Evolutionary conservation across 1,140 invertebrate genomes (phyloP), one percentile per base, ranked within the genome.

Genomic region (Rhysida immarginata): DNA sequence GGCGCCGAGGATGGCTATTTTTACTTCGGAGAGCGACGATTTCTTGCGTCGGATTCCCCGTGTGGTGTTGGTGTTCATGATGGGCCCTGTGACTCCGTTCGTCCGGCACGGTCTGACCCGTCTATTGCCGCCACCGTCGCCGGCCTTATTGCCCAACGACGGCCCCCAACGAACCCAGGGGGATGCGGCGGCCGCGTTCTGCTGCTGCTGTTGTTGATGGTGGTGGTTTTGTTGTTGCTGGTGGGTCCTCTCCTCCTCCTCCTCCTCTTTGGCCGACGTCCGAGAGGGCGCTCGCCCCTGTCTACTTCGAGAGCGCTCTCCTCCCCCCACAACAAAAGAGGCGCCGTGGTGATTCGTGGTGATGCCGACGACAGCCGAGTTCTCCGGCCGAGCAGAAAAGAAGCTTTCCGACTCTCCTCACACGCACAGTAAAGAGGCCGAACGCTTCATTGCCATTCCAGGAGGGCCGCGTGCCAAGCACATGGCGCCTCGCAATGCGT

Each of bases 11-110:
- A 91, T 84, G 20, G 84, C 85, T 48, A 92, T 82, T 74, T 90
- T 90, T 54, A 91, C 83, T 75, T 91, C 87, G 56, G 84, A 82
- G 23, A 91, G 71, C 53, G 85, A 84, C 18, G 86, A 89, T 71
- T 92, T 92, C 74, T 91, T 92, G 60, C 87, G 76, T 59, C 86
- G 75, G 56, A 89, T 87, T 26, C 83, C 83, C 24, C 62, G 48
- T n/a, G 55, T 55, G 26, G 57, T 58, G 25, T 57, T 62, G 18
- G 59, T 26, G 21, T 29, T 53, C 52, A 53, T 53, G 18, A 35
- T 16, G 16, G 5, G 16, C 5, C 29, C 16, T 5, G 5, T 8
- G 29, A 35, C 5, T 8, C 16, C 16, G 29, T 16, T 35, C 29
- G 5, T 35, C 16, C 29, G 29, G 16, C 5, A 35, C 29, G 16